Base-by-base conservation (phyloP, 2,797 vertebrate species). In the Ceryle rudis region DNA sequence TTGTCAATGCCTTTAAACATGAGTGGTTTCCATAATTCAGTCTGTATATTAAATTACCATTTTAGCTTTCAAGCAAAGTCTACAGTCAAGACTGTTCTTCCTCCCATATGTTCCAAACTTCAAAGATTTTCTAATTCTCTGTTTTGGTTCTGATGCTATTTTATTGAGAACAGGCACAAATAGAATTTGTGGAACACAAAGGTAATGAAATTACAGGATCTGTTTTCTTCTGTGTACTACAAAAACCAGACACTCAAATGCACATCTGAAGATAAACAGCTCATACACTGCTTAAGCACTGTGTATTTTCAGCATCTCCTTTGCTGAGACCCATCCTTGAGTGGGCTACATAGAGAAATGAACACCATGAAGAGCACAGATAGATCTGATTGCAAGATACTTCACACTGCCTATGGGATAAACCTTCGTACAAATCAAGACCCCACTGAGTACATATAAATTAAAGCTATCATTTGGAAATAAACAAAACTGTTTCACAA, bases 91-190 rank as follows among this genome's bases (percentile, higher is more conserved):
- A 82, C 44, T 60, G 21, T 86, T 79, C 86, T 71, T 82, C 57
- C n/a, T 89, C 52, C 60, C 89, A 72, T 89, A 81, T 93, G 85
- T 86, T 91, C 42, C 55, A 73, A 90, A 95, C 58, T 86, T 91
- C 89, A 85, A 96, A 94, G 86, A 91, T 92, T 93, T 97, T 92
- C 66, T 49, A 82, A 82, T 61, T 64, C 64, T 84, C 58, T 82
- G 35, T 49, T 90, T 94, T 86, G 52, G 75, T 91, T 73, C 82
- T 28, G 5, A 33, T 42, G 64, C 31, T 73, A 67, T 70, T 84
- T 73, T 96, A 89, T 54, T 93, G 58, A 97, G 82, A 94, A 96
- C 29, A 95, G 49, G 62, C 51, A 77, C 62, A 87, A 91, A 94
- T 6, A 33, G 65, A 79, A 93, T 72, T 87, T 70, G 69, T 57